Conservation (phyloP, 2,113 vertebrate species). For the Hydrochoerus hydrochaeris region DNA sequence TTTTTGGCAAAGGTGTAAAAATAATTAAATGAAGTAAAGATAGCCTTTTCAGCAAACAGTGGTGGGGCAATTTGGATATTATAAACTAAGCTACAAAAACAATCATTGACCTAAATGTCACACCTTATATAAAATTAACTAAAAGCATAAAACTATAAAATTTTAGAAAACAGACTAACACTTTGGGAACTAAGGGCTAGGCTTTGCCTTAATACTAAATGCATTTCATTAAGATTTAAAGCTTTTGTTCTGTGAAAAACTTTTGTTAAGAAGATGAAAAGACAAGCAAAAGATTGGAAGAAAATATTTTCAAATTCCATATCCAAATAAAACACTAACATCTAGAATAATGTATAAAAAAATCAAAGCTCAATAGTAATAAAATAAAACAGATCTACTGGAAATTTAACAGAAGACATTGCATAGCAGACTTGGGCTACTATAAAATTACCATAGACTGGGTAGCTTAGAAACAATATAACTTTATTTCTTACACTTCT, state of each 20-base stretch:
- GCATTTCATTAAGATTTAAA: neutral
- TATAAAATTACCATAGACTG: neutral
- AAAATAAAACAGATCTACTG: neutral
- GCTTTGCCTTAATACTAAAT: neutral
- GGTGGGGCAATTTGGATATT: neutral
- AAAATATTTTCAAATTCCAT: constrained; percentile 17
- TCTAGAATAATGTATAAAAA: neutral
- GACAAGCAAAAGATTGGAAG: neutral
- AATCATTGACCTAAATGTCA: neutral
- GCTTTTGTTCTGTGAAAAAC: neutral
- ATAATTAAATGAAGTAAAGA: neutral
- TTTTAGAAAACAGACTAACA: neutral
- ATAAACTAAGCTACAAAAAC: neutral
- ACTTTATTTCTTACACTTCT: neutral
- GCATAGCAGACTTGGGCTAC: neutral
- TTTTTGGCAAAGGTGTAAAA: neutral
- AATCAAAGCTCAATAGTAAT: neutral
- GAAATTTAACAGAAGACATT: neutral
- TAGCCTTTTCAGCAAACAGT: neutral
- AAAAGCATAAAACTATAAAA: neutral
- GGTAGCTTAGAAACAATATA: neutral
- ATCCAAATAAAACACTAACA: neutral
- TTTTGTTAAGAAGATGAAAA: neutral
- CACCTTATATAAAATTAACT: neutral
- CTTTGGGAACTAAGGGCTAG: neutral